Evolutionary conservation across 2,113 vertebrate genomes (phyloP), one percentile per base, ranked within the genome.

Genomic region (Trichomycterus rosablanca): DNA sequence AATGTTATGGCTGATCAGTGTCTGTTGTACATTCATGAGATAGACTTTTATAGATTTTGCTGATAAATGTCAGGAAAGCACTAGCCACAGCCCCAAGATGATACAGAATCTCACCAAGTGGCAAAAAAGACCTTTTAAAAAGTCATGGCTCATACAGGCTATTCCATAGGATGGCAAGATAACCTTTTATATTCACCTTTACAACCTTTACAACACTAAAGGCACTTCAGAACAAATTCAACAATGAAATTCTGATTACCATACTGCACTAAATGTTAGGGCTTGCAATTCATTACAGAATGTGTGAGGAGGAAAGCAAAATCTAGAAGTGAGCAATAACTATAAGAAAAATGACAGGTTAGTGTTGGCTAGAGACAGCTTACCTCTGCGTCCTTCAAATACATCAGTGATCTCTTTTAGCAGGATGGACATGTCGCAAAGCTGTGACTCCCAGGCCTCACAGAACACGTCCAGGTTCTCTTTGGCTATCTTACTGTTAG

Each of bases 401-500:
- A 95, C 86, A 39, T 98, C 95, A 26, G 78, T 92, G 82, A 99
- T 95, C 85, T 99, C 96, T 69, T 89, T 85, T 37, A 99, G 80
- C 59, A 99, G 81, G 44, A 89, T 68, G 19, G 89, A 89, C 91
- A 98, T 93, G 80, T 99, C 96, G 8, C 84, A 91, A 61, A 99
- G 87, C 76, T 99, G 96, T 2, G 95, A 97, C 74, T 97, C 96
- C 96, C 96, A 99, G 51, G 96, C 92, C 84, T 99, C 96, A 5
- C 96, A 99, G 83, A 99, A 99, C 22, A 99, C 96, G 42, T 97
- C 96, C 55, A 99, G 85, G 78, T 99, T 99, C 86, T 99, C 96
- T 83, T 95, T 97, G 20, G 95, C 96, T 26, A 99, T 99, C 84
- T 96, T 99, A 76, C 96, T 99, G 70, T 94, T 93, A 2, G 95